Conservation (phyloP, 2,113 vertebrate genomes). For the Sterna hirundo region DNA sequence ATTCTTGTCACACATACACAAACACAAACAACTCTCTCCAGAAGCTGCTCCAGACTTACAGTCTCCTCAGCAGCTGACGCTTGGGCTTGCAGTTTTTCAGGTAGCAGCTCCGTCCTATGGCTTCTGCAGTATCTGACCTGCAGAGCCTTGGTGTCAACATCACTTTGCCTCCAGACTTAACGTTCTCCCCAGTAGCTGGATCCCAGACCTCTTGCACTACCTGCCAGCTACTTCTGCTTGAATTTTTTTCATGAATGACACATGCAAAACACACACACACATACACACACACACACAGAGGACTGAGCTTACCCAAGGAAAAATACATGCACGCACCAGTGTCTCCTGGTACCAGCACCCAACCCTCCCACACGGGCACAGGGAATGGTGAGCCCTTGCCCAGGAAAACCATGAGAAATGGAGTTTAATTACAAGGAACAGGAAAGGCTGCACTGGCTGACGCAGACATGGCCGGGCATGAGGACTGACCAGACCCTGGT, state of each 20-base stretch:
- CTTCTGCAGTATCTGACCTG: not conserved
- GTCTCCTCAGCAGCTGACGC: not conserved
- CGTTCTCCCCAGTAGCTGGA: not conserved
- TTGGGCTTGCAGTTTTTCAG: accelerated
- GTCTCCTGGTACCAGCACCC: not conserved
- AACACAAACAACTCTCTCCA: not conserved
- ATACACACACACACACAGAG: not conserved
- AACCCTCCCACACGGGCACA: accelerated
- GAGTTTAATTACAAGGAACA: not conserved
- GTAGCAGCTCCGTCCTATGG: not conserved
- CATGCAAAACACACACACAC: accelerated
- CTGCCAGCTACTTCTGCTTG: not conserved
- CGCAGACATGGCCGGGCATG: accelerated
- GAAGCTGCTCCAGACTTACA: not conserved
- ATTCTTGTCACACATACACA: not conserved
- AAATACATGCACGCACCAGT: not conserved
- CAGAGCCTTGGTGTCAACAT: not conserved
- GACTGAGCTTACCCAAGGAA: not conserved
- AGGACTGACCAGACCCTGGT: accelerated
- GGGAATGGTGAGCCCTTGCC: accelerated
- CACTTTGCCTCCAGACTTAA: not conserved
- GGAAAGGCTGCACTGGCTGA: not conserved
- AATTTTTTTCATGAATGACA: not conserved
- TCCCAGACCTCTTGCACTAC: not conserved
- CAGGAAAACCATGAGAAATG: not conserved